phyloP scores from a whole-genome alignment of 2,888 invertebrate genomes.

The Minunthozetes semirufus region DNA sequence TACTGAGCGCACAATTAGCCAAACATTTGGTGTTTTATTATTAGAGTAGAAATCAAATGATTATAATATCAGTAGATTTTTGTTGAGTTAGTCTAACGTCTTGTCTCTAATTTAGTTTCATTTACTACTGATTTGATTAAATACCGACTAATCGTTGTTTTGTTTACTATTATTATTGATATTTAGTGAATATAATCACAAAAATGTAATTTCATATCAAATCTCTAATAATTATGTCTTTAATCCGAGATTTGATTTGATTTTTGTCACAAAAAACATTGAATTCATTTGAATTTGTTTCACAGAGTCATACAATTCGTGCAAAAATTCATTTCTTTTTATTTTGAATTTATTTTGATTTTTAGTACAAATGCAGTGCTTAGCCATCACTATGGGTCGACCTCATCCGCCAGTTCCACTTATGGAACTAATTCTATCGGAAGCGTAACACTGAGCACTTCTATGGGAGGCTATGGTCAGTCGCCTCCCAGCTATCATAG shows the following conservation, averaged over 20 bases:
- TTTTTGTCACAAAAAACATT: no score
- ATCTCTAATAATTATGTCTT: background rate
- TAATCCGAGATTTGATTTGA: background rate
- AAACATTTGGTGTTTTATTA: background rate
- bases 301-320: no score
- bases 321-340: no score
- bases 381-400: background rate
- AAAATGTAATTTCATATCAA: background rate
- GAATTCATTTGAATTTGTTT: no score
- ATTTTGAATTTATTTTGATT: no score
- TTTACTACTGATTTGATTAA: background rate
- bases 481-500: constrained; percentile 5
- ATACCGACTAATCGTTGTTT: background rate
- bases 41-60: background rate
- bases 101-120: background rate
- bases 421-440: background rate
- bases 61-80: background rate
- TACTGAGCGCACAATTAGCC: background rate
- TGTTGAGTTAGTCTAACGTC: background rate
- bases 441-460: background rate
- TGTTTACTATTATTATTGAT: constrained; percentile 2
- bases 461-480: background rate
- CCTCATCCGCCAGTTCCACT: background rate
- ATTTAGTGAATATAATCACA: background rate
- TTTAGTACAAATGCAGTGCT: background rate